phyloP scores from a whole-genome alignment of 1,140 invertebrate species.

The Meloidogyne exigua region DNA sequence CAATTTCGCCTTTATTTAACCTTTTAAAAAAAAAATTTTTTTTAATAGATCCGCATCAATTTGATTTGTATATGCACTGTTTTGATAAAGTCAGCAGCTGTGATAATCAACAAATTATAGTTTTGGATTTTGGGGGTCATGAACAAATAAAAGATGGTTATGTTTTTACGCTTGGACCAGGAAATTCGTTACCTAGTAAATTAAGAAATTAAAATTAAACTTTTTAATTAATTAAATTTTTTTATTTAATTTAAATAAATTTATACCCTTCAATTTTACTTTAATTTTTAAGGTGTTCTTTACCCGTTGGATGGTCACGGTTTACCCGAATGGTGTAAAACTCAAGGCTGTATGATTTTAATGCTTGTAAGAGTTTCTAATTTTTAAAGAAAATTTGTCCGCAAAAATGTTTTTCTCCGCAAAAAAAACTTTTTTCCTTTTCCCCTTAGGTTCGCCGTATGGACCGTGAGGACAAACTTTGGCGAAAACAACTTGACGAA shows the following conservation, averaged over 20 bases:
- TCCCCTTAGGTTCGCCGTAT: slow-evolving; percentile 12
- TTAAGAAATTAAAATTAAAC: too few species aligned
- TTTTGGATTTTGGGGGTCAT: slow-evolving; percentile 8
- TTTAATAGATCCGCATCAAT: background rate
- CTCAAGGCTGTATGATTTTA: background rate
- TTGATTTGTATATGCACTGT: slow-evolving; percentile 3
- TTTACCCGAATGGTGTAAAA: slow-evolving; percentile 6
- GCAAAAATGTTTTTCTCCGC: too few species aligned
- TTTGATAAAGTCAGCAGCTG: background rate
- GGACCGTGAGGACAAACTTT: slow-evolving; percentile 8
- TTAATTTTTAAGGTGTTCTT: slow-evolving; percentile 16
- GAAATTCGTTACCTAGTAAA: slow-evolving; percentile 13
- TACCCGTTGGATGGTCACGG: slow-evolving; percentile 13
- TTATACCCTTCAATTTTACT: background rate
- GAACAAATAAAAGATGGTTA: slow-evolving; percentile 21
- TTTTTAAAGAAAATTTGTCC: too few species aligned
- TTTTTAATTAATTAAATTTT: too few species aligned
- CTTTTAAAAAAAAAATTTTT: too few species aligned
- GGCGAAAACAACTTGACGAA: background rate
- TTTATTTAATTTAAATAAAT: too few species aligned
- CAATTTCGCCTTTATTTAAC: too few species aligned
- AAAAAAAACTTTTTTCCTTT: too few species aligned
- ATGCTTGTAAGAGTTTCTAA: slow-evolving; percentile 8
- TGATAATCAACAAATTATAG: slow-evolving; percentile 14
- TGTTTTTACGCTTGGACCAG: slow-evolving; percentile 21